These are phyloP conservation scores for Phortica okadai DNA, from an alignment of 2,888 invertebrate species.

Conservation along the genomic window DNA sequence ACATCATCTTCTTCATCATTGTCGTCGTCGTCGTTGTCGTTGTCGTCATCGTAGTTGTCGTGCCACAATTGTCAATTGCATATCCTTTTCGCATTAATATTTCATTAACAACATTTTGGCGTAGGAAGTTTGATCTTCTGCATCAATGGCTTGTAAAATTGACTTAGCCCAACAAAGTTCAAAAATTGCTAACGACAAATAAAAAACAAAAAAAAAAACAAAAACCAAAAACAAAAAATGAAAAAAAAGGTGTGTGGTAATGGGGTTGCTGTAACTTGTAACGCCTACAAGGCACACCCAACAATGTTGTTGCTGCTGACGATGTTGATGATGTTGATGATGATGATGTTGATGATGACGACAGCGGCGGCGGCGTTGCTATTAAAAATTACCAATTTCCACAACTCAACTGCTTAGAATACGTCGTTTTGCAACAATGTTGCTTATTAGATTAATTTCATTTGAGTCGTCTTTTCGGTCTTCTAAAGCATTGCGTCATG, in stretches of 20 bases:
- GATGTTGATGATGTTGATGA: neutral
- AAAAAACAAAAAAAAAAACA: constrained; percentile 37
- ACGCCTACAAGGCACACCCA: constrained; percentile 45
- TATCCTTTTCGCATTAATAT: constrained; percentile 72
- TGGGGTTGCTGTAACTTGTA: neutral
- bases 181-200: constrained; percentile 30
- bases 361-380: constrained; percentile 6
- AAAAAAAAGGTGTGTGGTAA: neutral
- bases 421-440: constrained; percentile 58
- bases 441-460: constrained; percentile 75
- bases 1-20: neutral
- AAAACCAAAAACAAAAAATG: constrained; percentile 40
- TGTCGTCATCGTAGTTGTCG: neutral
- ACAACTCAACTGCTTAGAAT: constrained; percentile 49
- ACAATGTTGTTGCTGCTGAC: neutral
- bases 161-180: constrained; percentile 63
- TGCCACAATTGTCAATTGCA: constrained; percentile 72
- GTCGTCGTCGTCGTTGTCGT: neutral
- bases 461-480: constrained; percentile 51
- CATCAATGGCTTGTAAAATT: constrained; percentile 76
- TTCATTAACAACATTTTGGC: constrained; percentile 70
- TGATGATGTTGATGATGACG: neutral
- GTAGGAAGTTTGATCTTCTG: constrained; percentile 74
- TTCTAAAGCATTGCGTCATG: neutral
- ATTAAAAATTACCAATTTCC: constrained; percentile 36